Percentiles rank a stretch among this genome's conserved stretches.
Conservation (phyloP, 1,140 invertebrate species). For the Cyclargus thomasi region DNA sequence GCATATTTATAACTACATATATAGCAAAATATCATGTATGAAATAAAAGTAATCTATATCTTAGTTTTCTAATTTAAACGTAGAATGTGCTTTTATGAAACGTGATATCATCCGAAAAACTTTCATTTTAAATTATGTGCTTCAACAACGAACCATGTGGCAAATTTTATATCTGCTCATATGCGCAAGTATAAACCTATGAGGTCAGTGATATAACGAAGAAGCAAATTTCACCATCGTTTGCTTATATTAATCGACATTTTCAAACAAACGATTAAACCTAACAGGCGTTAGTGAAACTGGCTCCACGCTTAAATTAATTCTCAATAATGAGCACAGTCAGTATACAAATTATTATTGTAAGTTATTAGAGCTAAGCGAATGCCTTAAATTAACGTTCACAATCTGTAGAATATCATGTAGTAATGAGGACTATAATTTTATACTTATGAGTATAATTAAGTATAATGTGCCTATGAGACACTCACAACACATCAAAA, state of each 20-base stretch:
- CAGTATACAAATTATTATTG: background rate
- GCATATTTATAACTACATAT: slow-evolving; percentile 3
- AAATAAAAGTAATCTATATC: slow-evolving; percentile 4
- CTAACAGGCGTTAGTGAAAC: too few relatives aligned
- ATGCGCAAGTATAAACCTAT: background rate
- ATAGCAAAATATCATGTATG: background rate
- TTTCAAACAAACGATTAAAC: too few relatives aligned
- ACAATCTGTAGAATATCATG: background rate
- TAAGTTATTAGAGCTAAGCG: background rate
- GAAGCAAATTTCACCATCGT: too few relatives aligned
- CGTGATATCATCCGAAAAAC: background rate
- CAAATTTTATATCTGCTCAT: background rate
- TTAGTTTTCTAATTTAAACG: background rate
- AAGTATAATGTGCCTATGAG: slow-evolving; percentile 3
- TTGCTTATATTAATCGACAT: too few relatives aligned
- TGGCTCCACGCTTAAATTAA: background rate
- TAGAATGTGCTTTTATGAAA: background rate
- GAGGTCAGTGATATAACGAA: background rate
- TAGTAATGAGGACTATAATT: background rate
- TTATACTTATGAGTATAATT: background rate
- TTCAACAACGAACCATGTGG: background rate
- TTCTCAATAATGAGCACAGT: background rate
- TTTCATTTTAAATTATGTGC: background rate
- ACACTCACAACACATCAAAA: slow-evolving; percentile 1
- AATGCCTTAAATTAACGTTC: background rate